Base-by-base conservation (phyloP, 2,113 vertebrate species). In the Panthera tigris region DNA sequence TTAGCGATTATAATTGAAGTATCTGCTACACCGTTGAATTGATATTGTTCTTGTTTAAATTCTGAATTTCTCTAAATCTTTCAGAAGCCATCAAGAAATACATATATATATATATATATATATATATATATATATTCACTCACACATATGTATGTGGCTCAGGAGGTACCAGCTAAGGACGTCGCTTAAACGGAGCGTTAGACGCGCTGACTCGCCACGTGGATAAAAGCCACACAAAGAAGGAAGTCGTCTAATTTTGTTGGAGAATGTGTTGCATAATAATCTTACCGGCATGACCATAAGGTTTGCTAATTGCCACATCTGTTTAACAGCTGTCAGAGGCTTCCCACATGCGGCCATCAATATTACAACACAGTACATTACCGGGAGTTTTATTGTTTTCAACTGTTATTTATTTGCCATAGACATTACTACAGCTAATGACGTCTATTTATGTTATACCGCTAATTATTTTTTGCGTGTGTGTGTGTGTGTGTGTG, bases 301-400 rank as follows among this genome's bases (percentile, higher is more conserved):
- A 98, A 99, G 99, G 99, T 98, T 99, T 98, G 99, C 99, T 99
- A 99, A 99, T 99, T 99, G 99, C 98, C 99, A 99, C 99, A 99
- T 99, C 99, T 99, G 99, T 98, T 99, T 98, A 99, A 96, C 98
- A 99, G 98, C 98, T 99, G 99, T 99, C 99, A 99, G 99, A 98
- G 98, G 98, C 98, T 98, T 98, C 98, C 99, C 99, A 99, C 98
- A 98, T 98, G 99, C 98, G 98, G 96, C 98, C 98, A 98, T 99
- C 98, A 98, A 98, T 99, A 99, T 98, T 98, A 91, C 98, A 99
- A 98, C 97, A 31, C 97, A 98, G 98, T 71, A 83, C 98, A 98
- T 99, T 99, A 98, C 98, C 96, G 97, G 95, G 97, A 98, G 98
- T 98, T 99, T 98, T 97, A 99, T 98, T 98, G 98, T 98, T 98